Evolutionary conservation across 2,797 vertebrate genomes (phyloP), one percentile per base, ranked within the genome.

Genomic region (Sparus aurata): DNA sequence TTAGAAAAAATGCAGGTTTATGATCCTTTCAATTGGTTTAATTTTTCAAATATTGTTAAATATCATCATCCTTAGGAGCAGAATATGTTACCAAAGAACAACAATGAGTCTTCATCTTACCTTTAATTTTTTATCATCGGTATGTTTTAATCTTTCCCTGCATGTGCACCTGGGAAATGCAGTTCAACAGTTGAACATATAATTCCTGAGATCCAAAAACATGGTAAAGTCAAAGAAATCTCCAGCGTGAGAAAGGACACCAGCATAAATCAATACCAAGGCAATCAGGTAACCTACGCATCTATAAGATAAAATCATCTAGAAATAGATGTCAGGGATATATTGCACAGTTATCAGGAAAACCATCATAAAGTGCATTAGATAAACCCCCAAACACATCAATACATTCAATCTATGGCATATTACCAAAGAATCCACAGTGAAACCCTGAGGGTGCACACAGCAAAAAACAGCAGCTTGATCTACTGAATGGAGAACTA

Each of bases 261-360:
- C 64, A 69, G 61, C 12, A 59, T 25, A 38, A 77, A 79, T 77
- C 64, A 53, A 64, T 72, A 75, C 15, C 27, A 47, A 72, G 69
- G 45, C 49, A 71, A 59, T 64, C 52, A 34, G 64, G 25, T 45
- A 68, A 60, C 50, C 12, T 55, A 70, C n/a, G 50, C 47, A 61
- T 27, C 47, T 27, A 11, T 62, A 25, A 53, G 5, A 66, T 46
- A 75, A 64, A 71, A 54, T 43, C 18, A 50, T 3, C 13, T 25
- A 47, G 15, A 50, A 22, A 45, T 55, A n/a, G 5, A 69, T 60
- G 43, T 47, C 23, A 50, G 4, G 15, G 49, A 62, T 43, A n/a
- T 50, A 47, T 46, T 62, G 43, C 45, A 47, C 50, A 15, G 43
- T 62, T 25, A 54, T 45, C 52, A 50, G 43, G n/a, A 67, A 38